Conservation (phyloP, 2,888 invertebrate genomes). For the Melieria omissa region DNA sequence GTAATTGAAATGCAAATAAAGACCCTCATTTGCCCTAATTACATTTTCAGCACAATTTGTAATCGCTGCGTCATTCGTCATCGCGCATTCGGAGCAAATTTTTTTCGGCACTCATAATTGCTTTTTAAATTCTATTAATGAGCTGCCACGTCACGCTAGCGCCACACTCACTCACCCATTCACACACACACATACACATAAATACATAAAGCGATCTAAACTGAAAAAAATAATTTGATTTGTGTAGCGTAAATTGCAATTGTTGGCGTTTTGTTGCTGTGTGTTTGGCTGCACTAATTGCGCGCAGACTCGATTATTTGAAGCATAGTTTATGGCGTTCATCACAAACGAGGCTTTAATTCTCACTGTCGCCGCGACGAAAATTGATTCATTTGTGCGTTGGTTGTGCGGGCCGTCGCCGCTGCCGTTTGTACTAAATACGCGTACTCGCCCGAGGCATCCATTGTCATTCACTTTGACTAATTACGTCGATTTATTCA, state of each 20-base stretch:
- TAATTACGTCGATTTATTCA: slow-evolving; percentile 29
- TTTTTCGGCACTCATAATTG: background rate
- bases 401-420: background rate
- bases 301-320: slow-evolving; percentile 22
- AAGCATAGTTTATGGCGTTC: slow-evolving; percentile 16
- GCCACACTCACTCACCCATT: background rate
- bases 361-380: background rate
- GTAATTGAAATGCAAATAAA: slow-evolving; percentile 2
- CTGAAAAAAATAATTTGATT: background rate
- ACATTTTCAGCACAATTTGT: background rate
- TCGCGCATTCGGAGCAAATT: background rate
- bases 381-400: slow-evolving; percentile 11
- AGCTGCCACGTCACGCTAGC: background rate
- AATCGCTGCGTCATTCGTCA: background rate
- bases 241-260: background rate
- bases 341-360: background rate
- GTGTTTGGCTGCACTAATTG: slow-evolving; percentile 27
- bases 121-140: slow-evolving; percentile 1
- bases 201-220: background rate
- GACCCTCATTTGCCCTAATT: slow-evolving; percentile 1
- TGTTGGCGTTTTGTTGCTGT: background rate
- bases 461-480: slow-evolving; percentile 28
- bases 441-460: slow-evolving; percentile 7
- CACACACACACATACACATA: background rate
- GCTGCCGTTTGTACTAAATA: too few species aligned